Percentiles rank a stretch among this genome's conserved stretches.
phyloP scores from a whole-genome alignment of 2,888 invertebrate genomes.

The Callosobruchus maculatus region DNA sequence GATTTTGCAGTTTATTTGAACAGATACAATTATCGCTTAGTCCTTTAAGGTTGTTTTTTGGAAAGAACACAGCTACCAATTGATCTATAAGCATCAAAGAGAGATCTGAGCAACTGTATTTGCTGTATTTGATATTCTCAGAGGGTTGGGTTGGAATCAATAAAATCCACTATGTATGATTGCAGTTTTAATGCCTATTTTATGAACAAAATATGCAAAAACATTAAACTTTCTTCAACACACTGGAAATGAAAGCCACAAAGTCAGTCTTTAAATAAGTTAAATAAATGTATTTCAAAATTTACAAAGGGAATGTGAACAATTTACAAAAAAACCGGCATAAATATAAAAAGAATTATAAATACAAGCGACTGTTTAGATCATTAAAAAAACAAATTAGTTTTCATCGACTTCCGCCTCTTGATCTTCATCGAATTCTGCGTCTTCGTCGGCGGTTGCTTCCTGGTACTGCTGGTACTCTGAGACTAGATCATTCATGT shows the following conservation, averaged over 20 bases:
- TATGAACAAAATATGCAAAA: conserved; percentile 39
- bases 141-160: too few species aligned
- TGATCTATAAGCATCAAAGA: too few species aligned
- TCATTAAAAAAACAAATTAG: conserved; percentile 36
- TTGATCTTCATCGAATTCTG: too few species aligned
- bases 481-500: too few species aligned
- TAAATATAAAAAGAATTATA: conserved; percentile 10
- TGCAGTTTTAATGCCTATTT: conserved; percentile 42
- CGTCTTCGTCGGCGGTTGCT: too few species aligned
- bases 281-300: conserved; percentile 39
- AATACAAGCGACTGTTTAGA: conserved; percentile 4
- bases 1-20: too few species aligned
- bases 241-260: conserved; percentile 34
- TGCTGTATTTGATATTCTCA: too few species aligned
- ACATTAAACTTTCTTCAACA: conserved; percentile 24
- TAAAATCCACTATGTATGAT: conserved; percentile 20
- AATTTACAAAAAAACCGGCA: conserved; percentile 14
- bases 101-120: too few species aligned
- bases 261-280: conserved; percentile 45
- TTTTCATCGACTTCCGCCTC: conserved; percentile 69
- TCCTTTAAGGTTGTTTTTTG: too few species aligned
- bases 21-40: too few species aligned
- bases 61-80: too few species aligned
- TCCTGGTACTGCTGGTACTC: too few species aligned
- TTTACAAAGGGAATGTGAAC: conserved; percentile 17